These are phyloP conservation scores for Forpus xanthops DNA, from an alignment of 2,797 vertebrate genomes.

Conservation along the genomic window DNA sequence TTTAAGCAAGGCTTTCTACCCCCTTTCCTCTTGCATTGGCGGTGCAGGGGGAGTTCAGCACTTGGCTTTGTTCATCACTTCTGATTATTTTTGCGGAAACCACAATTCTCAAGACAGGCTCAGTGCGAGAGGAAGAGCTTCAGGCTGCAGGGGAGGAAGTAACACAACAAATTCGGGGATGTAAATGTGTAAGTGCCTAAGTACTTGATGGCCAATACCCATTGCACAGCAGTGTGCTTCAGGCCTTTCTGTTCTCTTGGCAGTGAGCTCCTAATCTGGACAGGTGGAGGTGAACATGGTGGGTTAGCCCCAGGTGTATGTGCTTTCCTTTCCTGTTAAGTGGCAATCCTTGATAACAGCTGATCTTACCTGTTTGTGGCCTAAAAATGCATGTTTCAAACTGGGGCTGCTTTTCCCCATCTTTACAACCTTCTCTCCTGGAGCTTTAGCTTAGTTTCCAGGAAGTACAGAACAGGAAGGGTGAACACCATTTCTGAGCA, in stretches of 20 bases:
- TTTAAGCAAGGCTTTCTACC: neutral
- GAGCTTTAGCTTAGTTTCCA: neutral
- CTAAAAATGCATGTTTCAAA: rapidly evolving
- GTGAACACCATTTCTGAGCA: neutral
- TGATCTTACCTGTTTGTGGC: neutral
- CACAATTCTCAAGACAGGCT: neutral
- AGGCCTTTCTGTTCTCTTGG: neutral
- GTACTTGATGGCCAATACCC: neutral
- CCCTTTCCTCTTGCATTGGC: neutral
- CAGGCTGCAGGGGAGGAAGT: neutral
- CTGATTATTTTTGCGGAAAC: slow-evolving; percentile 11
- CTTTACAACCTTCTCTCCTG: neutral
- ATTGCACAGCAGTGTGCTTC: rapidly evolving
- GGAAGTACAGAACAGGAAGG: neutral
- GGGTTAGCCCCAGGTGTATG: rapidly evolving
- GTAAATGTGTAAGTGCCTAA: neutral
- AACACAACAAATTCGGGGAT: neutral
- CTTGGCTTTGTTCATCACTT: neutral
- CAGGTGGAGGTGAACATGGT: neutral
- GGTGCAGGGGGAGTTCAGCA: neutral
- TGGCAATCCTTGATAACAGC: neutral
- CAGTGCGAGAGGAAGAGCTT: neutral
- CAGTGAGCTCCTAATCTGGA: neutral
- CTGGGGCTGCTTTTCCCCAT: rapidly evolving
- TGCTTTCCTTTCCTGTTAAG: neutral